Evolutionary conservation across 2,113 vertebrate genomes (phyloP).

Genomic region (Odontesthes bonariensis): DNA sequence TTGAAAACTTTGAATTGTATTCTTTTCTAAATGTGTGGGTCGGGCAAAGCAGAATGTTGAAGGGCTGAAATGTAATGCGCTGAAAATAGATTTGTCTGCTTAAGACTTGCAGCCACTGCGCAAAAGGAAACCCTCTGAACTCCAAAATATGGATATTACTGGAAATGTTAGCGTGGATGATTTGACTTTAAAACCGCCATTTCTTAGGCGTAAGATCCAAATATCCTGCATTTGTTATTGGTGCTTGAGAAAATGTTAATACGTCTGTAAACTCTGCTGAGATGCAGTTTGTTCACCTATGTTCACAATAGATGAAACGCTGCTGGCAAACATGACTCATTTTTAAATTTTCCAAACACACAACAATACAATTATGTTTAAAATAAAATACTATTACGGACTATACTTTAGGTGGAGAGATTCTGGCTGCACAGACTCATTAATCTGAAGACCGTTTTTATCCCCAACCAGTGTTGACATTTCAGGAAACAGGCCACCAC

Average conservation of each 20-base stretch:
- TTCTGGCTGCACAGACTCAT: neutral
- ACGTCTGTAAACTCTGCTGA: too few species aligned
- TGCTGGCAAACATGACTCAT: too few species aligned
- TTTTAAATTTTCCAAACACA: too few species aligned
- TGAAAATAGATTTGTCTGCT: neutral
- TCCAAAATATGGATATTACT: neutral
- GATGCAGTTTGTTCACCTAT: too few species aligned
- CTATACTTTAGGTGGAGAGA: neutral
- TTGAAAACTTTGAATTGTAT: neutral
- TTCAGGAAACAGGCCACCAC: conserved; percentile 47
- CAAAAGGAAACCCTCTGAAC: conserved; percentile 6
- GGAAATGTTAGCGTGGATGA: neutral
- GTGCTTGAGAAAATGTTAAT: too few species aligned
- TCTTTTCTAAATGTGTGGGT: neutral
- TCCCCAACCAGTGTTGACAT: conserved; percentile 58
- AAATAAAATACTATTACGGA: neutral
- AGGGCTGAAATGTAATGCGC: neutral
- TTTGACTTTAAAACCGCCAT: neutral
- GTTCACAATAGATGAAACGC: too few species aligned
- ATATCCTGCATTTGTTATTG: too few species aligned
- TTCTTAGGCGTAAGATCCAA: too few species aligned
- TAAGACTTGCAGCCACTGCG: conserved; percentile 29
- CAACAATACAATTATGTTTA: too few species aligned
- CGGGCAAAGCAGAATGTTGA: neutral
- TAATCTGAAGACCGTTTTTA: neutral